Evolutionary conservation across 1,140 invertebrate genomes (phyloP).

Genomic region (Bradysia coprophila): DNA sequence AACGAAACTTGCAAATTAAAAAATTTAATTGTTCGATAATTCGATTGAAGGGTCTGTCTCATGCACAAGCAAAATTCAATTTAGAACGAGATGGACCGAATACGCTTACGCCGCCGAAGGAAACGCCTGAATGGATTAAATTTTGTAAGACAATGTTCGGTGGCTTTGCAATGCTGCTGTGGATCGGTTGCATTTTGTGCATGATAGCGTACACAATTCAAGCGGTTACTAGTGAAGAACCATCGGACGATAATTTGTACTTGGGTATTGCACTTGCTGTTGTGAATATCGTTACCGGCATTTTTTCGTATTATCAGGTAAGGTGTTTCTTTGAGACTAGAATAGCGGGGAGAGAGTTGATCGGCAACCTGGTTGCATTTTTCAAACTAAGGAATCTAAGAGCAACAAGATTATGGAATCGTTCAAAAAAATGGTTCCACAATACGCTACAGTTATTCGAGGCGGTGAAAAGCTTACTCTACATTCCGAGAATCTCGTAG

Average conservation of each 20-base stretch:
- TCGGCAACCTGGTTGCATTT: not conserved
- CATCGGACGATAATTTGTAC: slow-evolving; percentile 84
- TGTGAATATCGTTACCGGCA: slow-evolving; percentile 90
- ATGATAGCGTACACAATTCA: slow-evolving; percentile 94
- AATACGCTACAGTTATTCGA: slow-evolving; percentile 88
- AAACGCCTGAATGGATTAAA: slow-evolving; percentile 95
- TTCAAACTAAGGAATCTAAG: slow-evolving; percentile 81
- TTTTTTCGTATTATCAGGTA: slow-evolving; percentile 91
- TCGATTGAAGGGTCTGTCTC: slow-evolving; percentile 87
- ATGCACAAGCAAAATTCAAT: slow-evolving; percentile 83
- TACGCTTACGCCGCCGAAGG: slow-evolving; percentile 84
- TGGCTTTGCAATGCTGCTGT: slow-evolving; percentile 88
- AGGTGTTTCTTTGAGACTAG: no score
- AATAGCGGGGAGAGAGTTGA: no score
- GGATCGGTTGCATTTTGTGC: slow-evolving; percentile 94
- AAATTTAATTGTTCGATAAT: no score
- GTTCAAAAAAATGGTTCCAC: slow-evolving; percentile 88
- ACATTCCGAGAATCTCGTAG: slow-evolving; percentile 73
- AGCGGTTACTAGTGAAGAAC: slow-evolving; percentile 74
- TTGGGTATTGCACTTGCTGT: slow-evolving; percentile 86
- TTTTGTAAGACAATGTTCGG: slow-evolving; percentile 97
- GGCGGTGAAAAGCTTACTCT: slow-evolving; percentile 85
- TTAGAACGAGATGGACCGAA: slow-evolving; percentile 90
- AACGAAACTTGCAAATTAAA: no score
- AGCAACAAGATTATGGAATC: slow-evolving; percentile 92